Conservation (phyloP, 1,140 invertebrate species). For the Bactericera cockerelli region DNA sequence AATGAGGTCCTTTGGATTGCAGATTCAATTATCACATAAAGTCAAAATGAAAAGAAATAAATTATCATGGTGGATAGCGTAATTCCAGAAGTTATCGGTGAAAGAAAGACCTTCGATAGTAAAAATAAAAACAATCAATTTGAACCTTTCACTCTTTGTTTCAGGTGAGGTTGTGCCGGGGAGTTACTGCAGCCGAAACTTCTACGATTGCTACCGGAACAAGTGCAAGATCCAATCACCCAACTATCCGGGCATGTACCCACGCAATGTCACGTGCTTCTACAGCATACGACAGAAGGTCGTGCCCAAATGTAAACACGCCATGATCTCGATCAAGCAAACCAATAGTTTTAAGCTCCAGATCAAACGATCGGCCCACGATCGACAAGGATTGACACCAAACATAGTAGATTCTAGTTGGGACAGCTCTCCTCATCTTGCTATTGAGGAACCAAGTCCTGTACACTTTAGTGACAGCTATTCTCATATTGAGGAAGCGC, state of each 20-base stretch:
- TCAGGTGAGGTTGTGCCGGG: constrained; percentile 59
- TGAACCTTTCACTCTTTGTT: too few relatives aligned
- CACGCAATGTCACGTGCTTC: constrained; percentile 68
- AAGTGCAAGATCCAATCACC: constrained; percentile 67
- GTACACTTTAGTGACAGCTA: too few relatives aligned
- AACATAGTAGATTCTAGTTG: too few relatives aligned
- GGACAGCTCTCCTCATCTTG: too few relatives aligned
- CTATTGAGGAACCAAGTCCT: too few relatives aligned
- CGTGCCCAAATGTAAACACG: constrained; percentile 71
- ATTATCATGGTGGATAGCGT: constrained; percentile 54
- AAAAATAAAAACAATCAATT: too few relatives aligned
- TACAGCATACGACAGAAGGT: constrained; percentile 64
- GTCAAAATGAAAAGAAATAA: constrained; percentile 58
- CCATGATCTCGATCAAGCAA: constrained; percentile 66
- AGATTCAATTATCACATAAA: constrained; percentile 36
- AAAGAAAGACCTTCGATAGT: constrained; percentile 45
- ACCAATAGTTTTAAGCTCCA: constrained; percentile 38
- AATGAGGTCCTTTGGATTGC: constrained; percentile 47
- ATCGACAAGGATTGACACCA: background rate
- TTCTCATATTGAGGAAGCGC: too few relatives aligned
- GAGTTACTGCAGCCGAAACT: constrained; percentile 72
- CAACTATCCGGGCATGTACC: constrained; percentile 86
- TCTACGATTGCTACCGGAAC: constrained; percentile 71
- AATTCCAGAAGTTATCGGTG: constrained; percentile 60
- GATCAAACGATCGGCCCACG: constrained; percentile 38